Percentiles rank a stretch among this genome's conserved stretches.
Evolutionary conservation across 2,113 vertebrate genomes (phyloP).

Genomic region (Halichoerus grypus): DNA sequence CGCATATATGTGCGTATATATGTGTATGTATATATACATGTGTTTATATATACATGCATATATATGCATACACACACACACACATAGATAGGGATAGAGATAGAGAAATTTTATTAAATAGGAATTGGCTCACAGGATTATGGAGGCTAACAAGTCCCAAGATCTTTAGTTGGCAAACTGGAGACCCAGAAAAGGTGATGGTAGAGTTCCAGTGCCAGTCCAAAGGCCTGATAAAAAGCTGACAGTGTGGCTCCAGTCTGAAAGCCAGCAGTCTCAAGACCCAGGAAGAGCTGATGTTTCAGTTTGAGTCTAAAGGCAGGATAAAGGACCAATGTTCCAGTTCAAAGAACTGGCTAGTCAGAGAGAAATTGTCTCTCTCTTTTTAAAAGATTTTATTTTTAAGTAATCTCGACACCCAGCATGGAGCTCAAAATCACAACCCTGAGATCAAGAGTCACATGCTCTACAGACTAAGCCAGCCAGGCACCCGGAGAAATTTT

Average conservation of each 20-base stretch:
- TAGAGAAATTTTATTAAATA: neutral
- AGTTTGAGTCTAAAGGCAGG: neutral
- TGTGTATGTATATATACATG: no score
- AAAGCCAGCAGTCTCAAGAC: neutral
- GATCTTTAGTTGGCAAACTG: neutral
- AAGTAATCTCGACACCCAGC: neutral
- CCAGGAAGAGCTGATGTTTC: neutral
- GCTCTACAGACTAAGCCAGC: neutral
- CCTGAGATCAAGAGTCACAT: neutral
- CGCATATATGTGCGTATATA: no score
- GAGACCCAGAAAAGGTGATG: neutral
- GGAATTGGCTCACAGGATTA: neutral
- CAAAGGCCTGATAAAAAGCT: neutral
- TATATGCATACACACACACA: neutral
- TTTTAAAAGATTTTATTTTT: neutral
- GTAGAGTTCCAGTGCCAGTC: neutral
- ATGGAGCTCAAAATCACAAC: neutral
- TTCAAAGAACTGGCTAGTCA: neutral
- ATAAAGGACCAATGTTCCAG: neutral
- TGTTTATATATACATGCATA: no score
- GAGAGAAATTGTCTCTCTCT: neutral
- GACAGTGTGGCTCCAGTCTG: neutral
- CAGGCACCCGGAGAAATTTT: neutral
- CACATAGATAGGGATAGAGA: neutral
- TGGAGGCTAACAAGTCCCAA: neutral